Base-by-base conservation (phyloP, 2,113 vertebrate genomes). In the Passer montanus region DNA sequence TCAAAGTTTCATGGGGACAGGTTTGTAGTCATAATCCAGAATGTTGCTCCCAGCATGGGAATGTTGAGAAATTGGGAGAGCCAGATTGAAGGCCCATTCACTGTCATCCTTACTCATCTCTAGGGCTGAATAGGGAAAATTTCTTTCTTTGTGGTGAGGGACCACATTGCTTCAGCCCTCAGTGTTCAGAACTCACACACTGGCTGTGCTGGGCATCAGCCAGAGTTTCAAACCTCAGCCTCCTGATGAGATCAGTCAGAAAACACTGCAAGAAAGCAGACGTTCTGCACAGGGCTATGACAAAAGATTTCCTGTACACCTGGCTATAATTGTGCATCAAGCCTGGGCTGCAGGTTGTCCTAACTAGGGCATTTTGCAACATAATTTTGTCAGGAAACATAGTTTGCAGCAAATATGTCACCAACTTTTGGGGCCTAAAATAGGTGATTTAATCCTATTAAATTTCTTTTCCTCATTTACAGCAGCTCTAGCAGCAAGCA, bases 381-480 rank as follows among this genome's bases (percentile, higher is more conserved):
- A 9, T 59, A 58, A 60, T 94, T 94, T 86, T 94, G 58, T 90
- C 78, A 88, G 82, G 58, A 95, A 95, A 75, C 55, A 27, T 15
- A 87, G 68, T 81, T 85, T 89, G 47, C 79, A 80, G 76, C 55
- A 89, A 94, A 85, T 73, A 77, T 90, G 11, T 60, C 72, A 72
- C 46, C 50, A 83, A 85, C 18, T 73, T 97, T 63, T 56, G 55
- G 30, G 27, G 31, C 53, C 41, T 49, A 64, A 93, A 69, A 59
- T 58, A 74, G 84, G 46, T 76, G 73, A 81, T 86, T 92, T 94
- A 92, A 87, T 95, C 77, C 50, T 94, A 52, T 90, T 94, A 87
- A 81, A 78, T 91, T 89, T 92, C n/a, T 90, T 96, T 94, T 87
- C n/a, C 87, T 90, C 35, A 22, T 94, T 95, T 89, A 30, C n/a